These are phyloP conservation scores for Apostichopus californicus DNA, from an alignment of 35 echinoderm and acorn worm species.

Conservation along the genomic window DNA sequence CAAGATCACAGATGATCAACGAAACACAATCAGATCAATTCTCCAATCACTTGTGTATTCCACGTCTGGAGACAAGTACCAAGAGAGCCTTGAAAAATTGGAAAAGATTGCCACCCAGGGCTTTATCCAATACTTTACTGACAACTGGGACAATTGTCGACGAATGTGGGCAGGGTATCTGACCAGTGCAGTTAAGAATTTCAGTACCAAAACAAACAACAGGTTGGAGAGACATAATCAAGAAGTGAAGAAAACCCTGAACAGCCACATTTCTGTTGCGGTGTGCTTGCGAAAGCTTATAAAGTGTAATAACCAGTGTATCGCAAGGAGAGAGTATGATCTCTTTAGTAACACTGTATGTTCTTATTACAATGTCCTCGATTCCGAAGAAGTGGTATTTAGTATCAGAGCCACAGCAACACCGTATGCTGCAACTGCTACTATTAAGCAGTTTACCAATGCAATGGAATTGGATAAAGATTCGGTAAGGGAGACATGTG, in stretches of 20 bases:
- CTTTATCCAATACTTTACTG: slow-evolving; percentile 8
- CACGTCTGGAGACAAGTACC: not conserved
- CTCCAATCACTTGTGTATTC: slow-evolving; percentile 27
- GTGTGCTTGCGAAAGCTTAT: not conserved
- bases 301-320: not conserved
- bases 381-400: not conserved
- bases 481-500: not conserved
- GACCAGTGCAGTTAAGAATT: not conserved
- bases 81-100: not conserved
- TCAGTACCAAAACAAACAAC: slow-evolving; percentile 47
- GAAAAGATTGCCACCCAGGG: not conserved
- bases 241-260: slow-evolving; percentile 30
- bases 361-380: slow-evolving; percentile 19
- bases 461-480: not conserved
- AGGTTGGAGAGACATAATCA: slow-evolving; percentile 27
- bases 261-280: slow-evolving; percentile 34
- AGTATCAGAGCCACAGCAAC: not conserved
- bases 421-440: not conserved
- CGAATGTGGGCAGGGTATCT: slow-evolving; percentile 17
- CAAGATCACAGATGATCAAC: not conserved
- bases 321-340: not conserved
- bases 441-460: not conserved
- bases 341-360: not conserved
- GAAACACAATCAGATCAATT: slow-evolving; percentile 18
- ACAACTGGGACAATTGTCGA: slow-evolving; percentile 53